These are phyloP conservation scores for Aricia agestis DNA, from an alignment of 1,140 invertebrate species.

Conservation along the genomic window DNA sequence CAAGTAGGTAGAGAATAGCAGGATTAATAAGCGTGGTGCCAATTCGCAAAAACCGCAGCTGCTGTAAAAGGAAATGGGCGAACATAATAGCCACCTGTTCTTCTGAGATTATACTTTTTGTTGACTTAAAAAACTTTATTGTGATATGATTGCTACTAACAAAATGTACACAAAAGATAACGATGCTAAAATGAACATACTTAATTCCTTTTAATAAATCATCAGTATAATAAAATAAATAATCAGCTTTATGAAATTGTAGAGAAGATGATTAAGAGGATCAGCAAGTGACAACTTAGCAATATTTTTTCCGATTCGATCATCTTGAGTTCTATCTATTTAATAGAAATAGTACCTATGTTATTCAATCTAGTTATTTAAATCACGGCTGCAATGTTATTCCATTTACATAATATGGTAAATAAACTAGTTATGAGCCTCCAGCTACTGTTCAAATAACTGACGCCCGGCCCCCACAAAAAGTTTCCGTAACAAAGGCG, in stretches of 20 bases:
- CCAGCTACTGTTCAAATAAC: constrained; percentile 58
- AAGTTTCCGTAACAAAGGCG: constrained; percentile 54
- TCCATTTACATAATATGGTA: constrained; percentile 7
- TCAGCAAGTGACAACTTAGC: no score
- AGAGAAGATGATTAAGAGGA: no score
- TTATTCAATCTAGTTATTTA: constrained; percentile 2
- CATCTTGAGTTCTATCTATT: no score
- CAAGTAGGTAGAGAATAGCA: background rate
- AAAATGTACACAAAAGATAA: background rate
- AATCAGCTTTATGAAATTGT: no score
- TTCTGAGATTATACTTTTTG: constrained; percentile 17
- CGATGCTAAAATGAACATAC: background rate
- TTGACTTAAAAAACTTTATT: constrained; percentile 3
- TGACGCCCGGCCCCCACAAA: constrained; percentile 44
- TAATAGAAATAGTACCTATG: background rate
- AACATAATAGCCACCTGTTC: constrained; percentile 32
- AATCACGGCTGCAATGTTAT: background rate
- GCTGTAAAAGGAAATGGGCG: constrained; percentile 29
- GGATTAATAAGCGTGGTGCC: background rate
- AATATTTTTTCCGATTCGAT: no score
- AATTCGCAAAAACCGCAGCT: constrained; percentile 28
- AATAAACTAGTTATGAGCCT: constrained; percentile 18
- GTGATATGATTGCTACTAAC: background rate
- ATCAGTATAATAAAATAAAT: no score
- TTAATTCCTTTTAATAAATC: background rate